A percentile compares a stretch with the other conserved stretches of the same genome.
Evolutionary conservation across 2,113 vertebrate species (phyloP).

Genomic region (Cyanoramphus novaezelandiae): DNA sequence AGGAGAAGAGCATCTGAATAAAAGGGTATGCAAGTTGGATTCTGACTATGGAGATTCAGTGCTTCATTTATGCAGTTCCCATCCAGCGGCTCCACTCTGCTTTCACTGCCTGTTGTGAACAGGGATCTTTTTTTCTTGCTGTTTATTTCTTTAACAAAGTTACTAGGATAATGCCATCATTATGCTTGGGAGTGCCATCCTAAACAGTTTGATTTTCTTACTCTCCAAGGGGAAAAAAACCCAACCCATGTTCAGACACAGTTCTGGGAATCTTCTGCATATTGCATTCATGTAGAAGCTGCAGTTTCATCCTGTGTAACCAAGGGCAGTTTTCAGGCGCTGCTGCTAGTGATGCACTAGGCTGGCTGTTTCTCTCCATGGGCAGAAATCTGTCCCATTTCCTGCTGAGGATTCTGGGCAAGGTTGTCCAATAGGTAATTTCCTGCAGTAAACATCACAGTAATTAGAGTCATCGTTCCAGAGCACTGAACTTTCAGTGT

Average conservation of each 20-base stretch:
- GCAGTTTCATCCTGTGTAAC: background rate
- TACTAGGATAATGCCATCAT: background rate
- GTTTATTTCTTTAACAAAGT: background rate
- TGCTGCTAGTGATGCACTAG: background rate
- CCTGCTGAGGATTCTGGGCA: background rate
- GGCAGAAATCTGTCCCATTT: background rate
- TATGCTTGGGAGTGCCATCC: background rate
- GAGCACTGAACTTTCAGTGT: conserved; percentile 13
- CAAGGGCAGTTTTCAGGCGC: background rate
- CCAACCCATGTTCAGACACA: background rate
- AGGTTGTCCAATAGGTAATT: background rate
- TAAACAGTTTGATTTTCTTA: background rate
- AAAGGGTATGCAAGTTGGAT: background rate
- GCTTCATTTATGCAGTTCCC: background rate
- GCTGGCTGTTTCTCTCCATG: background rate
- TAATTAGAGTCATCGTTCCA: conserved; percentile 14
- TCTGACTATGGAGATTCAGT: background rate
- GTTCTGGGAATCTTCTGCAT: background rate
- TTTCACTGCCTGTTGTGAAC: background rate
- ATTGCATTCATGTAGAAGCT: background rate
- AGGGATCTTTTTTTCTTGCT: background rate
- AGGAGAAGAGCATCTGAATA: background rate
- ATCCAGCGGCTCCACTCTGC: background rate
- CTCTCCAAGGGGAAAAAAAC: background rate
- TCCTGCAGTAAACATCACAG: background rate